Evolutionary conservation across 1,140 invertebrate genomes (phyloP), one percentile per base, ranked within the genome.

Genomic region (Drosophila obscura): DNA sequence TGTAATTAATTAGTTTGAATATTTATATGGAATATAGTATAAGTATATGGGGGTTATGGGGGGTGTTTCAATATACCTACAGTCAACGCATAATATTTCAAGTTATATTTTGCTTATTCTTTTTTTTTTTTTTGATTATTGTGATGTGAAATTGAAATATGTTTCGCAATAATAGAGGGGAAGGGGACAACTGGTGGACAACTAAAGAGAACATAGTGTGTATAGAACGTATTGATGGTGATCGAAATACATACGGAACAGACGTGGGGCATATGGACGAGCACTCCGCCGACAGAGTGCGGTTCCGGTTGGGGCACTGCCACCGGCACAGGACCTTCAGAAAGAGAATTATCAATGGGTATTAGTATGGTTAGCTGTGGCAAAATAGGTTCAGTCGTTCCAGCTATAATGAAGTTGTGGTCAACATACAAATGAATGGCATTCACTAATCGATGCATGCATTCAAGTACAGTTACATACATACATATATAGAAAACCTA

Each of bases 251-350:
- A 92, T 93, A 93, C 92, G 92, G 92, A 93, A 95, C 95, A 93
- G 93, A 97, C 96, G 94, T 97, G 96, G 73, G 96, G 96, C 96
- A 97, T 97, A 88, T 97, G 96, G 79, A 96, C 96, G 68, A 97
- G 93, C 64, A 97, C 96, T 58, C 96, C 96, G 69, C 96, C 96
- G 51, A 97, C 95, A 2, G 96, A 96, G 92, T 96, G 94, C 45
- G 94, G 93, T 77, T 96, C 96, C 16, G 94, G 93, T 64, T 94
- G 91, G 44, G 91, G 91, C 19, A 92, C 91, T 22, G 90, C 89
- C 35, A 92, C 90, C n/a, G 91, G 91, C 55, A 92, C 78, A 61
- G 91, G 91, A 90, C 91, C 91, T 92, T 80, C 53, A 45, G 48
- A 64, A 81, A 82, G 82, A 88, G 31, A 83, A 73, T 22, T 19